Percentiles rank a stretch among this genome's conserved stretches.
Conservation (phyloP, 92 coral and sea anemone species). For the Blastomussa wellsi region DNA sequence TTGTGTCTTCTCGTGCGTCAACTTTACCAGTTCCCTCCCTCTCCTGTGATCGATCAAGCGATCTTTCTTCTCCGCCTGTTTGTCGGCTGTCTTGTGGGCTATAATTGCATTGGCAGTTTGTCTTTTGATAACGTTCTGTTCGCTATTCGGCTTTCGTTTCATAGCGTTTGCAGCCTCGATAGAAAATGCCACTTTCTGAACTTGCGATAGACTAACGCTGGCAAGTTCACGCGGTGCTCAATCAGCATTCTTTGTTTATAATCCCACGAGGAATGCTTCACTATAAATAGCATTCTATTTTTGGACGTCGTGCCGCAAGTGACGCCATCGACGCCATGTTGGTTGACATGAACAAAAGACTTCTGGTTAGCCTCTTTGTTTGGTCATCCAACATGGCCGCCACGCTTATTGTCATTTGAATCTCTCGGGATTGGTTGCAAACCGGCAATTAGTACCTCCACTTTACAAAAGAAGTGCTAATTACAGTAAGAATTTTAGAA, state of each 20-base stretch:
- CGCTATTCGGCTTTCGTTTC: conserved; percentile 23
- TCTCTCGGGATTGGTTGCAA: no score
- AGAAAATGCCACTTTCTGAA: conserved; percentile 22
- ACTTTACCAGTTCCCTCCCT: conserved; percentile 42
- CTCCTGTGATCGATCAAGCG: conserved; percentile 34
- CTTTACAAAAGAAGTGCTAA: background rate
- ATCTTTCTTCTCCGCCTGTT: conserved; percentile 32
- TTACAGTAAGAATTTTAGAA: background rate
- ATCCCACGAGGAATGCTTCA: conserved; percentile 13
- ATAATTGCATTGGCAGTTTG: conserved; percentile 56
- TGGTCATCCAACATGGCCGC: no score
- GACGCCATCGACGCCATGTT: no score
- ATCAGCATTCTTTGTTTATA: background rate
- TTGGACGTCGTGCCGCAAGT: no score
- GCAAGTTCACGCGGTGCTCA: background rate
- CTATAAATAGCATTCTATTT: no score
- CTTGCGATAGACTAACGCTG: background rate
- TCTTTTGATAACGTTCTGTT: conserved; percentile 51
- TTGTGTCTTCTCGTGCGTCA: conserved; percentile 38
- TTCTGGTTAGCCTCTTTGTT: no score
- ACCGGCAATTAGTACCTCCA: background rate
- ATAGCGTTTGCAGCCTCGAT: background rate
- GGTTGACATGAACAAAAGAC: no score
- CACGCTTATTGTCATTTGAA: no score
- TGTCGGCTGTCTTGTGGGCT: no score